Percentiles rank a stretch among this genome's conserved stretches.
phyloP scores from a whole-genome alignment of 2,888 invertebrate genomes.

The Agriopis marginaria region DNA sequence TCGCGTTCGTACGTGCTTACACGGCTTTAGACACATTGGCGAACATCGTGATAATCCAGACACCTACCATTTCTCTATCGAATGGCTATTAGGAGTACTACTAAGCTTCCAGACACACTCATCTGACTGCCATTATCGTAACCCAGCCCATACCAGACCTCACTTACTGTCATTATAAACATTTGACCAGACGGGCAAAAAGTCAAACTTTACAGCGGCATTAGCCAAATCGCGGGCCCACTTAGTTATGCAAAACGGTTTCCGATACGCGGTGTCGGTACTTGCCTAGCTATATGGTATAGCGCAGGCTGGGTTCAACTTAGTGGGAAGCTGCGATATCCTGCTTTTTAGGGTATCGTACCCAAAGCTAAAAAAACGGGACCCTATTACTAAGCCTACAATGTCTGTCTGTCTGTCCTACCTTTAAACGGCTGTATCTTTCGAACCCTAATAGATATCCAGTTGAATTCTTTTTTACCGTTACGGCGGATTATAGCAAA shows the following conservation, averaged over 20 bases:
- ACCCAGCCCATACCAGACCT: neutral
- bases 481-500: too few species aligned
- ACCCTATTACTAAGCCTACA: too few species aligned
- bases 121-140: slow-evolving; percentile 7
- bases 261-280: slow-evolving; percentile 52
- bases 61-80: neutral
- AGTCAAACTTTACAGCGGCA: slow-evolving; percentile 45
- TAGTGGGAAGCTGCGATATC: too few species aligned
- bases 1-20: too few species aligned
- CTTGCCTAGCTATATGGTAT: neutral
- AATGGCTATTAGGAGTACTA: neutral
- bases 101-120: slow-evolving; percentile 11
- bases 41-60: neutral
- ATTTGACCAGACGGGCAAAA: slow-evolving; percentile 45
- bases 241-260: slow-evolving; percentile 64
- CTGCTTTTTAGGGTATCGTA: too few species aligned
- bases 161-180: slow-evolving; percentile 28
- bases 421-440: too few species aligned
- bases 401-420: too few species aligned
- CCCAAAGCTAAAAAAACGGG: too few species aligned
- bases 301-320: too few species aligned
- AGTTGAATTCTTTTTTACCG: too few species aligned
- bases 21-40: too few species aligned
- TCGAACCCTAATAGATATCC: too few species aligned
- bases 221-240: slow-evolving; percentile 43